Evolutionary conservation across 2,888 invertebrate species (phyloP).

Genomic region (Girardia tigrina): DNA sequence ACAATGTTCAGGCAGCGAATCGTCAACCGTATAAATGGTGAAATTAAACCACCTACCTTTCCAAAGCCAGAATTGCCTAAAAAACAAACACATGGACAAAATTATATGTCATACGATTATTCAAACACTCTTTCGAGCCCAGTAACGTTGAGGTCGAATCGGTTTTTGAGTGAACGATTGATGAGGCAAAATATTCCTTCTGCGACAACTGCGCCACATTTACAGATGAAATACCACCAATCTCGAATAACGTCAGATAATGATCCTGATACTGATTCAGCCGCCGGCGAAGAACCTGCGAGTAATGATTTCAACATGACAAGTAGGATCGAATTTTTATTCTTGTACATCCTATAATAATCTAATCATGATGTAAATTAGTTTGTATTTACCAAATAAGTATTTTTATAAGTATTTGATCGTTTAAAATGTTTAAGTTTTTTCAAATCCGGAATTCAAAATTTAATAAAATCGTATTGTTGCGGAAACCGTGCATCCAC

Average conservation of each 20-base stretch:
- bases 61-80: background rate
- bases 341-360: too few relatives aligned
- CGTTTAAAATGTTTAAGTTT: too few relatives aligned
- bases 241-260: background rate
- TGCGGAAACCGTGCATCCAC: too few relatives aligned
- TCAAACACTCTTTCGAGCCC: background rate
- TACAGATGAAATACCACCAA: background rate
- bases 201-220: background rate
- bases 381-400: too few relatives aligned
- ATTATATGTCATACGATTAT: background rate
- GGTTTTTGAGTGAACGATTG: background rate
- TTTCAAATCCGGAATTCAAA: too few relatives aligned
- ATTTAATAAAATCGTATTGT: too few relatives aligned
- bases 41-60: background rate
- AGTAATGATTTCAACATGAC: background rate
- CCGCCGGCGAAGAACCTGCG: background rate
- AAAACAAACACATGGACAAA: background rate
- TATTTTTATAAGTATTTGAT: too few relatives aligned
- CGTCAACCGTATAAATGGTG: background rate
- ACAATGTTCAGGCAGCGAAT: background rate
- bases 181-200: background rate
- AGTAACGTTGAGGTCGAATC: background rate
- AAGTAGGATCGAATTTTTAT: background rate
- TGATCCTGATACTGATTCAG: background rate
- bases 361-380: too few relatives aligned